These are phyloP conservation scores for Numida meleagris DNA, from an alignment of 2,113 vertebrate genomes.

Conservation along the genomic window DNA sequence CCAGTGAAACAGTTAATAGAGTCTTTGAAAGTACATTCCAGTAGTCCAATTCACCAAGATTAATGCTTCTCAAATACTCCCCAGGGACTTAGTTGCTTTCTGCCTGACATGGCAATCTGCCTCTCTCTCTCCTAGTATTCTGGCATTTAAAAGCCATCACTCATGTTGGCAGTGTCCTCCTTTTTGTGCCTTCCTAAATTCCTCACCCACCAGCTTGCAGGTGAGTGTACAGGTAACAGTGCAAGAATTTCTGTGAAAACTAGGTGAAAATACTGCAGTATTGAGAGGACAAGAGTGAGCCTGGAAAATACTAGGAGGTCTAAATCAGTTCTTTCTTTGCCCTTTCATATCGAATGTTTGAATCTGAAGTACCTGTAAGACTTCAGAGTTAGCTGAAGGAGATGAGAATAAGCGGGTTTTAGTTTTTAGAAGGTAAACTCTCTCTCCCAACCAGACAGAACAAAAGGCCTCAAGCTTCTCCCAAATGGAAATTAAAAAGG, in stretches of 20 bases:
- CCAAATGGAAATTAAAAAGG: background rate
- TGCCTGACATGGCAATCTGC: background rate
- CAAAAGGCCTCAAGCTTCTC: background rate
- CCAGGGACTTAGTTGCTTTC: background rate
- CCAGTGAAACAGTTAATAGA: background rate
- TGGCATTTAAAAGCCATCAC: background rate
- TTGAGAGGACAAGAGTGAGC: background rate
- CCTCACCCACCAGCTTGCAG: background rate
- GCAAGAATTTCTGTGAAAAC: background rate
- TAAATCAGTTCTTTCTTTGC: background rate
- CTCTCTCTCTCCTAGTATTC: background rate
- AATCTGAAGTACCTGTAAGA: background rate
- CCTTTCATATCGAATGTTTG: background rate
- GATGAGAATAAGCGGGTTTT: conserved; percentile 4
- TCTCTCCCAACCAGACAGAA: background rate
- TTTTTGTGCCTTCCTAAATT: background rate
- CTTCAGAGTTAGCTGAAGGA: background rate
- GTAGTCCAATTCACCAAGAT: background rate
- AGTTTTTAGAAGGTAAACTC: background rate
- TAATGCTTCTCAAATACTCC: background rate
- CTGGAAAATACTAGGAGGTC: background rate
- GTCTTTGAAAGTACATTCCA: background rate
- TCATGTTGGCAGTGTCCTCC: background rate
- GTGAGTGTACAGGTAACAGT: background rate
- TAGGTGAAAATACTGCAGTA: background rate